These are phyloP conservation scores for Distichodus sexfasciatus DNA, from an alignment of 2,797 vertebrate genomes.

Conservation along the genomic window DNA sequence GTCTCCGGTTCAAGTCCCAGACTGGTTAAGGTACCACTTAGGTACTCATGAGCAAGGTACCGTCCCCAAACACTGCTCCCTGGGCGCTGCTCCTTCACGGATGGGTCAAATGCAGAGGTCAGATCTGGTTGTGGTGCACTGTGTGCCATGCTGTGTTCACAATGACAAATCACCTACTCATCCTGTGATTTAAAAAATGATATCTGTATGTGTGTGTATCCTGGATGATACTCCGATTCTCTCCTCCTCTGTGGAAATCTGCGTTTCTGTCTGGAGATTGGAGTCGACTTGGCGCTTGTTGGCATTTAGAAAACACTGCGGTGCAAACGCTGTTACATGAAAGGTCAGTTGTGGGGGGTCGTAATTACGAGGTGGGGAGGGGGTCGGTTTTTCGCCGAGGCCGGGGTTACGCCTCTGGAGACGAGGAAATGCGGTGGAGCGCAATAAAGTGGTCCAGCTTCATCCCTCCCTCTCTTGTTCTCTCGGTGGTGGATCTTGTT, in stretches of 20 bases:
- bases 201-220: too few relatives aligned
- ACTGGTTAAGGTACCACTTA: too few relatives aligned
- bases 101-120: too few relatives aligned
- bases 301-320: not conserved
- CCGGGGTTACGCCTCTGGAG: not conserved
- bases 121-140: too few relatives aligned
- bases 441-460: not conserved
- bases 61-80: too few relatives aligned
- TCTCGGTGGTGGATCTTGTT: not conserved
- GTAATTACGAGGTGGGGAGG: not conserved
- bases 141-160: too few relatives aligned
- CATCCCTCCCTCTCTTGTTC: not conserved
- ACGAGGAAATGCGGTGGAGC: not conserved
- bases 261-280: not conserved
- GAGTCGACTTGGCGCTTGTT: not conserved
- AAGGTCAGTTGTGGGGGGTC: not conserved
- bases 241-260: constrained; percentile 14
- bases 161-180: too few relatives aligned
- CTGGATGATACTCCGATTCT: constrained; percentile 55
- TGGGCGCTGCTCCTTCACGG: too few relatives aligned
- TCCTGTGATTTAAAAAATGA: too few relatives aligned
- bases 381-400: not conserved
- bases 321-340: not conserved
- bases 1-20: too few relatives aligned
- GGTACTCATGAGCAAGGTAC: too few relatives aligned